Evolutionary conservation across 2,113 vertebrate species (phyloP), one percentile per base, ranked within the genome.

Genomic region (Stigmatopora argus): DNA sequence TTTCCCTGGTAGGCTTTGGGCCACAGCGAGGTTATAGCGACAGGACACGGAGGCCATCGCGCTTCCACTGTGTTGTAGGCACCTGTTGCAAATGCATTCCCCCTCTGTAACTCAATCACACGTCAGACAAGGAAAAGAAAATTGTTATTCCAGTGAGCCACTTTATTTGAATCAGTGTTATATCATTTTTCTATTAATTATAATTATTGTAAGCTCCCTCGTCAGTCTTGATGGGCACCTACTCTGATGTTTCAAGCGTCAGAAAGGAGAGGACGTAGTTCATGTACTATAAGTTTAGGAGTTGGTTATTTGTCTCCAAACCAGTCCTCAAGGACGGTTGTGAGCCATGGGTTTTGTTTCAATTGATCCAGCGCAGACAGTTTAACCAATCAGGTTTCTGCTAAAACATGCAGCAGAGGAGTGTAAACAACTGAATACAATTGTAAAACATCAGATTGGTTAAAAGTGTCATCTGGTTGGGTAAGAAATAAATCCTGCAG

Each of bases 41-140:
- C 80, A 83, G 79, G 78, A 78, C 79, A 81, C 71, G 73, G 79
- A 87, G 69, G 83, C 78, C 78, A 73, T 87, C 81, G 77, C 81
- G 83, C 78, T 80, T 88, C 78, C 71, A 78, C 82, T 77, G 72
- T 85, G 83, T 86, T 84, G 77, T 73, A 75, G 77, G 87, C 89
- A 91, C 90, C 90, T 92, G 90, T 91, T 89, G 85, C 82, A 85
- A 83, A 88, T 78, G 72, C 85, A 85, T 87, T 85, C 83, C 73
- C 38, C 84, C 76, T 88, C 86, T 86, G 88, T 87, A 90, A 90
- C 84, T 86, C 83, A 87, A 88, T 88, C 86, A 87, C 80, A 87
- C 71, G 79, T 85, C 78, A 81, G 77, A 76, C 80, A 76, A 84
- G 82, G 75, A 80, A 90, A 88, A 86, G 79, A 82, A 88, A 91